Conservation (phyloP, 2,797 vertebrate species). For the Xiphorhynchus erythropygius region DNA sequence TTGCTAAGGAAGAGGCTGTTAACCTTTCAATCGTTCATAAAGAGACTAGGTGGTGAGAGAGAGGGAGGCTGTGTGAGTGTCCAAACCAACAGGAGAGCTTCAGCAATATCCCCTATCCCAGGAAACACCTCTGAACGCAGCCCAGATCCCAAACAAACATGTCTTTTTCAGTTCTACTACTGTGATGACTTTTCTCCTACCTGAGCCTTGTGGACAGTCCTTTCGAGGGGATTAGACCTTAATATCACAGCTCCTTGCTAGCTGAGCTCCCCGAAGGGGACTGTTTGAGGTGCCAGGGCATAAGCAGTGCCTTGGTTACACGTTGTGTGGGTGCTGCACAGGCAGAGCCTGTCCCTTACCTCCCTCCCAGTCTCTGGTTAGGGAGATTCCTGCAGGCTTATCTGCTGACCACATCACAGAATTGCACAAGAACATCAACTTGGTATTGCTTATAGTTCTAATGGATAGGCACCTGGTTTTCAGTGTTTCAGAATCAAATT, state of each 20-base stretch:
- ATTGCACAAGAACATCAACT: accelerated
- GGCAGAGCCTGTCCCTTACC: background rate
- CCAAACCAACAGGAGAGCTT: background rate
- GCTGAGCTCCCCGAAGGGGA: background rate
- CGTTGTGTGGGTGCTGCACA: background rate
- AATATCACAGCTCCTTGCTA: background rate
- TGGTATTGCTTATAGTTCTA: background rate
- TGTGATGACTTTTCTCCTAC: background rate
- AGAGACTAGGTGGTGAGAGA: background rate
- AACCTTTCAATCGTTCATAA: background rate
- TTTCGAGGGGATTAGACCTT: background rate
- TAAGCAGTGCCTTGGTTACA: background rate
- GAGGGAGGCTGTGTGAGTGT: background rate
- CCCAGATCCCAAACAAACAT: background rate
- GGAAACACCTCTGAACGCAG: background rate
- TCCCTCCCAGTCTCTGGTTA: background rate
- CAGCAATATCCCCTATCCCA: background rate
- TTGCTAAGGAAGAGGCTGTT: background rate
- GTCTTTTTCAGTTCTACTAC: background rate
- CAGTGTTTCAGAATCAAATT: background rate
- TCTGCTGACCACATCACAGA: background rate
- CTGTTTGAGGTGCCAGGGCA: background rate
- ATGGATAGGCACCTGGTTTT: background rate
- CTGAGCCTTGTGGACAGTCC: background rate
- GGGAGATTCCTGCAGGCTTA: background rate